Evolutionary conservation across 2,888 invertebrate genomes (phyloP).

Genomic region (Zootermopsis nevadensis): DNA sequence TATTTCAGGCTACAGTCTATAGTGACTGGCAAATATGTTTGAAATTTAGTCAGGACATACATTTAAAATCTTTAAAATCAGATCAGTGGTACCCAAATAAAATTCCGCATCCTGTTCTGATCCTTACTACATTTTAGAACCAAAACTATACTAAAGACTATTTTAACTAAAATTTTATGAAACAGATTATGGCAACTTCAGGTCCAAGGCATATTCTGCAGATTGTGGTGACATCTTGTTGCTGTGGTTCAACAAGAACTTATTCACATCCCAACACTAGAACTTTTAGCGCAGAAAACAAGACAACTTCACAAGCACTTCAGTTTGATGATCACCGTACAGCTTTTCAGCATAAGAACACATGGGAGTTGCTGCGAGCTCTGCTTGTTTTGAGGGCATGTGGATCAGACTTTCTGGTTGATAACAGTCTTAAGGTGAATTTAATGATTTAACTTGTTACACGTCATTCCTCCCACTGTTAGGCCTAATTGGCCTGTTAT

Average conservation of each 20-base stretch:
- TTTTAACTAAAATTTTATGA: neutral
- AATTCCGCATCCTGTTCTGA: no score
- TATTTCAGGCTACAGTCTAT: no score
- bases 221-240: neutral
- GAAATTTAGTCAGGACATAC: no score
- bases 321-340: conserved; percentile 51
- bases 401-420: conserved; percentile 61
- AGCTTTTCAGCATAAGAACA: conserved; percentile 56
- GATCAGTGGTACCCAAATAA: no score
- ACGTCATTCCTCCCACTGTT: no score
- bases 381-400: conserved; percentile 63
- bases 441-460: no score
- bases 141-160: no score
- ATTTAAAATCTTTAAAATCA: no score
- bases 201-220: neutral
- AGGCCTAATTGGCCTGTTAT: no score
- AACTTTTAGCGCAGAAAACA: neutral
- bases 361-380: conserved; percentile 62
- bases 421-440: conserved; percentile 62
- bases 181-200: neutral
- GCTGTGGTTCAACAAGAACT: neutral
- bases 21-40: no score
- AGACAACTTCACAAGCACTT: conserved; percentile 18
- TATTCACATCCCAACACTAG: neutral
- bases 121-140: no score